These are phyloP conservation scores for Orthosia incerta DNA, from an alignment of 2,888 invertebrate genomes.

Conservation along the genomic window DNA sequence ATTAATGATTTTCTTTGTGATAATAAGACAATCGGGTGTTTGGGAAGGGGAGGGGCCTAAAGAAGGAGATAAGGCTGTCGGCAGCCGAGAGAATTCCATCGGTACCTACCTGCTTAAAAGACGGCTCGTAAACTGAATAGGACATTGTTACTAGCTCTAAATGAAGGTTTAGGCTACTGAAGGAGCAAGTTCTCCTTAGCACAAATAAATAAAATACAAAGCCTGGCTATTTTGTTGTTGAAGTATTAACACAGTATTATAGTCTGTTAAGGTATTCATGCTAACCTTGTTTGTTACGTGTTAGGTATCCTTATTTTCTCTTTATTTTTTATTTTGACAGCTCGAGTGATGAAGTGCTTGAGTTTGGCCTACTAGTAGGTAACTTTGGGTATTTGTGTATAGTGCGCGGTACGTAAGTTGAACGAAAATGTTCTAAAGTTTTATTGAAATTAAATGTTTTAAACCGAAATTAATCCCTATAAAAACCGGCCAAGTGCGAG, in stretches of 20 bases:
- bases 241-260: slow-evolving; percentile 13
- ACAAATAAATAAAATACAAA: slow-evolving; percentile 50
- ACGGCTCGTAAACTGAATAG: slow-evolving; percentile 43
- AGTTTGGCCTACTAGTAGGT: neutral
- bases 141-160: slow-evolving; percentile 40
- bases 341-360: slow-evolving; percentile 15
- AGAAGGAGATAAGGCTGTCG: slow-evolving; percentile 35
- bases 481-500: too few relatives aligned
- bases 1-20: slow-evolving; percentile 62
- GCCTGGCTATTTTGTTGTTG: slow-evolving; percentile 14
- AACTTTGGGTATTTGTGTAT: neutral
- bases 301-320: slow-evolving; percentile 5
- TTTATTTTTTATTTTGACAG: slow-evolving; percentile 21
- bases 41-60: neutral
- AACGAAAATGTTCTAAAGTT: too few relatives aligned
- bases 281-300: slow-evolving; percentile 4
- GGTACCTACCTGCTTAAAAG: slow-evolving; percentile 40
- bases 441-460: too few relatives aligned
- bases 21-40: slow-evolving; percentile 49
- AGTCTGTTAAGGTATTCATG: slow-evolving; percentile 5
- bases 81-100: slow-evolving; percentile 39
- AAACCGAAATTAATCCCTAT: too few relatives aligned
- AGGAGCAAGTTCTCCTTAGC: slow-evolving; percentile 31
- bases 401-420: too few relatives aligned
- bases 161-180: slow-evolving; percentile 32